phyloP scores from a whole-genome alignment of 2,113 vertebrate genomes.

The Cariama cristata region DNA sequence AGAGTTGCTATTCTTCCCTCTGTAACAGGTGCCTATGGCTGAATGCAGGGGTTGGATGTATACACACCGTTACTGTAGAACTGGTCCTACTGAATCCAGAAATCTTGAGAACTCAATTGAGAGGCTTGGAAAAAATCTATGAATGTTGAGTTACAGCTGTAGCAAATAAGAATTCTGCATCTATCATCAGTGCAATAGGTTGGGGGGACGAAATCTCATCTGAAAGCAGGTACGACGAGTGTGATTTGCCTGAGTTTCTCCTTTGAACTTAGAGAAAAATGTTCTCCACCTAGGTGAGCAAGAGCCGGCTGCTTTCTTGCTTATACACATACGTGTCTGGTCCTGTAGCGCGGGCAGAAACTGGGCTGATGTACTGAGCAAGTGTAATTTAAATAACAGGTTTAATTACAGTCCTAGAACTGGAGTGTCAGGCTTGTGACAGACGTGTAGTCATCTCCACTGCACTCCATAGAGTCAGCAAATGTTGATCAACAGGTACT shows the following conservation, averaged over 20 bases:
- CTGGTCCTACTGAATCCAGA: background rate
- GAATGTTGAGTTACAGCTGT: background rate
- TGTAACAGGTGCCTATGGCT: background rate
- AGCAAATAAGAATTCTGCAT: background rate
- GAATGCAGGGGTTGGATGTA: background rate
- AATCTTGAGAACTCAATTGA: background rate
- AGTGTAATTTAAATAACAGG: constrained; percentile 18
- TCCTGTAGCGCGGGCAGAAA: constrained; percentile 30
- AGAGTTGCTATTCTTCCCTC: background rate
- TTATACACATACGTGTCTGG: background rate
- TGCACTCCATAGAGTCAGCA: constrained; percentile 7
- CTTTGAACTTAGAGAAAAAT: constrained; percentile 45
- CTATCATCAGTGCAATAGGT: background rate
- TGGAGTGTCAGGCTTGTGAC: constrained; percentile 39
- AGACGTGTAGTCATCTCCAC: background rate
- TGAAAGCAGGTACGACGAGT: background rate
- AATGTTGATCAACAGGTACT: constrained; percentile 50
- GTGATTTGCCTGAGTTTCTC: background rate
- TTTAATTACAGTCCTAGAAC: constrained; percentile 44
- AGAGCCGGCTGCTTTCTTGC: background rate
- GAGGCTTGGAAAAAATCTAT: background rate
- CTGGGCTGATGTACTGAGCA: background rate
- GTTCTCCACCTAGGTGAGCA: constrained; percentile 3
- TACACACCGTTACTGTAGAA: background rate
- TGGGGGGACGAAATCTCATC: background rate